These are phyloP conservation scores for Ceratosolen solmsi DNA, from an alignment of 1,140 invertebrate genomes.

Conservation along the genomic window DNA sequence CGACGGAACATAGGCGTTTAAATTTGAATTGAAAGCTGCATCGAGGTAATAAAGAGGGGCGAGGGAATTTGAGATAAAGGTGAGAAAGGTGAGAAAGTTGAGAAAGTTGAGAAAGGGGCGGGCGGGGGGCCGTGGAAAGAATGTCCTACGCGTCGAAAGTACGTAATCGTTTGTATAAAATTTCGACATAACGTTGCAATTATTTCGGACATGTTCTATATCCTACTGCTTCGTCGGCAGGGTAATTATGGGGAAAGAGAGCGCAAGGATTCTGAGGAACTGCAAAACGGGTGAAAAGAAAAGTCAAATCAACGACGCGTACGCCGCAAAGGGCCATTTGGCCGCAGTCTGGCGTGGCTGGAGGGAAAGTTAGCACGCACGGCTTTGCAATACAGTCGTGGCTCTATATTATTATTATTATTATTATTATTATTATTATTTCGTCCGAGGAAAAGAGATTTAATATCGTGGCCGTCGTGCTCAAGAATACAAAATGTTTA, in stretches of 20 bases:
- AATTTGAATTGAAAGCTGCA: too few relatives aligned
- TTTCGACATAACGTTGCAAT: slow-evolving; percentile 34
- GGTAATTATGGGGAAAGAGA: neutral
- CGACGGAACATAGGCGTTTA: too few relatives aligned
- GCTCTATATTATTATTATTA: too few relatives aligned
- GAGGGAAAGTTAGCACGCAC: neutral
- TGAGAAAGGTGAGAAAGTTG: too few relatives aligned
- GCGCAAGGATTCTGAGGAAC: slow-evolving; percentile 14
- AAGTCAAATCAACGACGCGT: slow-evolving; percentile 26
- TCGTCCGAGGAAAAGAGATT: neutral
- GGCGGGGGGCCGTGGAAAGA: too few relatives aligned
- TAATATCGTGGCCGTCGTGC: neutral
- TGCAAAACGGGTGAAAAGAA: slow-evolving; percentile 12
- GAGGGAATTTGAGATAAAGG: too few relatives aligned
- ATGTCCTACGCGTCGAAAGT: too few relatives aligned
- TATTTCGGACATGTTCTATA: neutral
- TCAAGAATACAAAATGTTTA: neutral
- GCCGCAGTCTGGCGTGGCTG: neutral
- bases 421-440: too few relatives aligned
- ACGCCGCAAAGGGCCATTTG: slow-evolving; percentile 28
- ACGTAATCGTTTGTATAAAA: too few relatives aligned
- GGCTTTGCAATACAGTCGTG: neutral
- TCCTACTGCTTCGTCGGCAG: too few relatives aligned
- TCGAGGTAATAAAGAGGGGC: too few relatives aligned
- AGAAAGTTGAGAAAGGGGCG: too few relatives aligned